Conservation (phyloP, 2,797 vertebrate genomes). For the Toxotes lorentzi region DNA sequence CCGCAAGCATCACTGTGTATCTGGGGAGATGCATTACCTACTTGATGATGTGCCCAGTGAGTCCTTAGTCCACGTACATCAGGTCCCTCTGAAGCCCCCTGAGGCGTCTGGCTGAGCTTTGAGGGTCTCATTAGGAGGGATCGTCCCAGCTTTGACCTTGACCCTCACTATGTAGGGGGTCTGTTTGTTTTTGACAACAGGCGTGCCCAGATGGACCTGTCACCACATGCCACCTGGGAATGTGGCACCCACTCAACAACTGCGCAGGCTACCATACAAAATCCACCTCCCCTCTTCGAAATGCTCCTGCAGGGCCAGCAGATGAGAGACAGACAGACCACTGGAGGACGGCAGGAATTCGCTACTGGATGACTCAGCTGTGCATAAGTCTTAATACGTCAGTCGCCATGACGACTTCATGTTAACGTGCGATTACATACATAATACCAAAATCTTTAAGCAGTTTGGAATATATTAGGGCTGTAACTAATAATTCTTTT, state of each 20-base stretch:
- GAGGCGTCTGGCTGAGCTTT: conserved; percentile 49
- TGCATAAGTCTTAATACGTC: conserved; percentile 20
- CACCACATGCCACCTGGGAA: conserved; percentile 86
- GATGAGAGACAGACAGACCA: conserved; percentile 43
- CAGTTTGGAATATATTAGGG: background rate
- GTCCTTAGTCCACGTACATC: conserved; percentile 36
- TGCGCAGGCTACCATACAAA: conserved; percentile 68
- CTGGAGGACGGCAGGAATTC: conserved; percentile 46
- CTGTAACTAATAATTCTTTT: no score
- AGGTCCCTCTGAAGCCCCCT: conserved; percentile 49
- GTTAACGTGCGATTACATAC: background rate
- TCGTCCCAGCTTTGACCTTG: conserved; percentile 74
- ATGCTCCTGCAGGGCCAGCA: conserved; percentile 20
- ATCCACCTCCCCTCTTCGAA: conserved; percentile 33
- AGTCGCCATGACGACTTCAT: conserved; percentile 8
- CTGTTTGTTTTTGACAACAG: conserved; percentile 79
- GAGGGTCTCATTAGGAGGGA: conserved; percentile 52
- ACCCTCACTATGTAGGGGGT: conserved; percentile 62
- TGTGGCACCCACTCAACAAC: conserved; percentile 86
- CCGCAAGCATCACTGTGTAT: conserved; percentile 20
- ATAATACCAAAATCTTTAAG: background rate
- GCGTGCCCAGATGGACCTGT: conserved; percentile 79
- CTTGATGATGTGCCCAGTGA: conserved; percentile 30
- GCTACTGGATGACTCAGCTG: conserved; percentile 46
- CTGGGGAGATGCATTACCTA: conserved; percentile 48